These are phyloP conservation scores for Hexactinellida sp. DNA, from an alignment of 37 sponge, comb jelly and placozoan genomes.

Conservation along the genomic window DNA sequence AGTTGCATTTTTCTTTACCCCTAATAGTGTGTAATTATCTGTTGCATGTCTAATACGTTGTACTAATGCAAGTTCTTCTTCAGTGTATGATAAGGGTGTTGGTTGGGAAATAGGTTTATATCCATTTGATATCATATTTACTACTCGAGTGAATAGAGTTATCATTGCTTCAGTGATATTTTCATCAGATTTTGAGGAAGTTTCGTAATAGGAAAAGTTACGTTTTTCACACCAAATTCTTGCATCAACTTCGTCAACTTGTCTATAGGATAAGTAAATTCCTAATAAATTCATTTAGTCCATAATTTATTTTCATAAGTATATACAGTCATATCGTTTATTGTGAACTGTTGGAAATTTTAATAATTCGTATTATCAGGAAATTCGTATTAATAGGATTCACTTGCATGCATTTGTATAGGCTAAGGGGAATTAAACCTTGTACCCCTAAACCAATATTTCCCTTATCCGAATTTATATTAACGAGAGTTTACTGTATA, in stretches of 20 bases:
- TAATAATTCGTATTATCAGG: no score
- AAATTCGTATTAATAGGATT: no score
- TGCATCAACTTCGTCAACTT: conserved; percentile 54
- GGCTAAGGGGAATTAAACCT: no score
- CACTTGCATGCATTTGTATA: no score
- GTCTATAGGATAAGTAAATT: background rate
- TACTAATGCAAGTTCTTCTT: conserved; percentile 53
- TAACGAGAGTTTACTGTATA: no score
- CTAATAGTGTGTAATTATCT: conserved; percentile 52
- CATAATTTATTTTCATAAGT: no score
- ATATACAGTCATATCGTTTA: no score
- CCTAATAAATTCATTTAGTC: no score
- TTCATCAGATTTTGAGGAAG: conserved; percentile 59
- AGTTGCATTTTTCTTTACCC: conserved; percentile 21
- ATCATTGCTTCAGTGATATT: conserved; percentile 44
- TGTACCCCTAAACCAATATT: no score
- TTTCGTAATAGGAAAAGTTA: conserved; percentile 76
- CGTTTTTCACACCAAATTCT: conserved; percentile 69
- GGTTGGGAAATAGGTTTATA: background rate
- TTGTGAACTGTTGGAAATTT: no score
- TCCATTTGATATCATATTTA: background rate
- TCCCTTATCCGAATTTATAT: no score
- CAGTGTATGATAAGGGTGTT: conserved; percentile 33
- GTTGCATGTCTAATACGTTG: conserved; percentile 29
- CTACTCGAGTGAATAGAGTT: background rate